Evolutionary conservation across 2,797 vertebrate species (phyloP).

Genomic region (Catamblyrhynchus diadema): DNA sequence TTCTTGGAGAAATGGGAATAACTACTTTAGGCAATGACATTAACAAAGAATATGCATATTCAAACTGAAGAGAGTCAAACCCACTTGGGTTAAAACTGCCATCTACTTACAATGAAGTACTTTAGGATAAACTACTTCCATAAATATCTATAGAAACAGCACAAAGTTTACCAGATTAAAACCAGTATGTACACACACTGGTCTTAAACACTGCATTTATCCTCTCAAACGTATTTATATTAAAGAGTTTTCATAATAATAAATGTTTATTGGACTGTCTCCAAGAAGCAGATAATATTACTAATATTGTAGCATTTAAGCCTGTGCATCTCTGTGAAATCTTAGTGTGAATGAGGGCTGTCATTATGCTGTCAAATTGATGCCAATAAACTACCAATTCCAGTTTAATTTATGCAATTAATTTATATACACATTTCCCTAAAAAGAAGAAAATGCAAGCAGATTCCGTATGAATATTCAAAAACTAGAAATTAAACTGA

Average conservation of each 20-base stretch:
- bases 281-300: neutral
- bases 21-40: neutral
- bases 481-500: neutral
- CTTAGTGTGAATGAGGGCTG: neutral
- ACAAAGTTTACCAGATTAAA: neutral
- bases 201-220: neutral
- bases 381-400: neutral
- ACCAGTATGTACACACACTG: rapidly evolving
- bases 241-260: neutral
- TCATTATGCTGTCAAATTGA: neutral
- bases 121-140: neutral
- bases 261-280: neutral
- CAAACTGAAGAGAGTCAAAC: neutral
- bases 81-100: neutral
- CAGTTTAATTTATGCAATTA: neutral
- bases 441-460: neutral
- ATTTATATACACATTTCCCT: neutral
- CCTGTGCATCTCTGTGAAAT: neutral
- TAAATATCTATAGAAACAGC: neutral
- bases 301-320: neutral
- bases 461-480: slow-evolving; percentile 5
- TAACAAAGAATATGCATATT: neutral
- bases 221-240: neutral
- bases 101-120: neutral
- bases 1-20: neutral